phyloP scores from a whole-genome alignment of 2,797 vertebrate genomes.

The Girardinus metallicus region DNA sequence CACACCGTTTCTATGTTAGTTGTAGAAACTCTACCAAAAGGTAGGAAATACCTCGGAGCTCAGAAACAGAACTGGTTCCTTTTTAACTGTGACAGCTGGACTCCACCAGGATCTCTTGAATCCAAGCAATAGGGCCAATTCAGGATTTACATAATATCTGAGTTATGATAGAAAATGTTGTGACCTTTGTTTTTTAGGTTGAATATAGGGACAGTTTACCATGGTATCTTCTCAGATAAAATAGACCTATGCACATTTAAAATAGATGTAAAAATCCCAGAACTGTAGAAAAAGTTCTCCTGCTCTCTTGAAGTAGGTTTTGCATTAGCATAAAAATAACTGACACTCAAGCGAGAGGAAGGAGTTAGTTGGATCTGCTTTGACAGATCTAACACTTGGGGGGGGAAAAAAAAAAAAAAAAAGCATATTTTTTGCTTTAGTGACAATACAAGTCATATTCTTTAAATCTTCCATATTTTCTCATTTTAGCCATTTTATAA shows the following conservation, averaged over 20 bases:
- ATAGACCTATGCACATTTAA: neutral
- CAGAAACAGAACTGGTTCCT: neutral
- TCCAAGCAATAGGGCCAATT: neutral
- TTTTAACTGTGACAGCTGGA: neutral
- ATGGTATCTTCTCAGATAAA: neutral
- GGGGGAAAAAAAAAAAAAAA: no score
- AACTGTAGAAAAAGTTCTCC: neutral
- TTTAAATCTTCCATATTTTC: neutral
- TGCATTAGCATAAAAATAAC: neutral
- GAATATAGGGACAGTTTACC: neutral
- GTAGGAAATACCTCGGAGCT: neutral
- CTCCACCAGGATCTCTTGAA: neutral
- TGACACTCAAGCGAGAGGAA: neutral
- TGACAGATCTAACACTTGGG: neutral
- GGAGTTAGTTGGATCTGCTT: neutral
- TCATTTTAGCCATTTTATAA: neutral
- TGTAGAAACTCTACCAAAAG: neutral
- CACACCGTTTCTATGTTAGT: neutral
- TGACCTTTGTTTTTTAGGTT: neutral
- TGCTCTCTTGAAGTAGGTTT: neutral
- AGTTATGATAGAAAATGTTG: neutral
- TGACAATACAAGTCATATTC: neutral
- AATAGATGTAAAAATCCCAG: neutral
- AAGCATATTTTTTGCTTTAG: neutral
- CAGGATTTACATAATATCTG: neutral